These are phyloP conservation scores for Myotis davidii DNA, from an alignment of 2,113 vertebrate species.

Conservation along the genomic window DNA sequence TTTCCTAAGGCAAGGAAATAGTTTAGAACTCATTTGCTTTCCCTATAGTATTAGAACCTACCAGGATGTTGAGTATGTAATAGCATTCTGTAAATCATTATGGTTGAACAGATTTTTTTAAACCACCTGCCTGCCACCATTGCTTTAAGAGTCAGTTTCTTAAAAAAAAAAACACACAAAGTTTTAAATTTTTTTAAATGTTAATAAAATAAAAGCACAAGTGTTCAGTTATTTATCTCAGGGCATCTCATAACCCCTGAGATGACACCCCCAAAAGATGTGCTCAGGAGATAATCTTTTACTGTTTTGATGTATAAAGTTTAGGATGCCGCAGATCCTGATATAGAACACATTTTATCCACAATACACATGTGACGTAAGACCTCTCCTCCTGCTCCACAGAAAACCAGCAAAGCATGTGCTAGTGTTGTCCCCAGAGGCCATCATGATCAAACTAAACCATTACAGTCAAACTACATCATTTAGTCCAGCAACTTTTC, in stretches of 20 bases:
- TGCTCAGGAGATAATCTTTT: neutral
- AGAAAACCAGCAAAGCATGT: neutral
- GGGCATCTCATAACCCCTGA: neutral
- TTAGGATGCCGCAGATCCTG: neutral
- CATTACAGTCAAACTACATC: neutral
- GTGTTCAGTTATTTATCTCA: neutral
- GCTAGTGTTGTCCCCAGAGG: neutral
- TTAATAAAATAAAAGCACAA: neutral
- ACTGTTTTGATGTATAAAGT: neutral
- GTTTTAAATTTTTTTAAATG: neutral
- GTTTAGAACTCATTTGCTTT: neutral
- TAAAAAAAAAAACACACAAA: too few relatives aligned
- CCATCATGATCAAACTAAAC: neutral
- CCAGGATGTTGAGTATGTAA: neutral
- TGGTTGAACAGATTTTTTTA: neutral
- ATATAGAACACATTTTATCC: neutral
- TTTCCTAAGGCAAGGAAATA: slow-evolving; percentile 15
- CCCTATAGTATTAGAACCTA: neutral
- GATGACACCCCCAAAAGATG: neutral
- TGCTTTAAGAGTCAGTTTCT: slow-evolving; percentile 25
- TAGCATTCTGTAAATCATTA: neutral
- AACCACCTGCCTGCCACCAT: neutral
- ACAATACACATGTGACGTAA: neutral
- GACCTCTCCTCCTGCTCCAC: neutral
- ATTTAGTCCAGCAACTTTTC: neutral